phyloP scores from a whole-genome alignment of 1,140 invertebrate species.

The Drosophila watanabei region DNA sequence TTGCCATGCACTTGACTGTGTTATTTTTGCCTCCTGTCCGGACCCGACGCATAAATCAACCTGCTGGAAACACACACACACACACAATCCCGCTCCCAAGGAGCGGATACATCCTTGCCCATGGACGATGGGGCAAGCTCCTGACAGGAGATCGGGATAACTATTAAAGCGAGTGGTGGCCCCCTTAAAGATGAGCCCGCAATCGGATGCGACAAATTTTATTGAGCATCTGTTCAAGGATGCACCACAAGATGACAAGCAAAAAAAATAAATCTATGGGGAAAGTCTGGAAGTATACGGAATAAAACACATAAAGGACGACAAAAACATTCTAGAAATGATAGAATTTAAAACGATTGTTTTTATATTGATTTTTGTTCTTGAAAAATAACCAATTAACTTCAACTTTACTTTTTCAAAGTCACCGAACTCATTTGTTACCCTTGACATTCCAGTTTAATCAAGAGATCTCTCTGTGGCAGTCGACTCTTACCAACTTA shows the following conservation, averaged over 20 bases:
- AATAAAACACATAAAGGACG: too few species aligned
- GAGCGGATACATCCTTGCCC: slow-evolving; percentile 5
- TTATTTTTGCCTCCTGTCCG: slow-evolving; percentile 68
- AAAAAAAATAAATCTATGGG: background rate
- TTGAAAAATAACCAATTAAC: background rate
- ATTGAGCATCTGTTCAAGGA: slow-evolving; percentile 54
- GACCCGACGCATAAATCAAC: slow-evolving; percentile 74
- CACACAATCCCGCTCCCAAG: slow-evolving; percentile 14
- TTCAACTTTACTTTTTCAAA: background rate
- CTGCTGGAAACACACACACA: slow-evolving; percentile 51
- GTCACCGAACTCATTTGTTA: slow-evolving; percentile 3
- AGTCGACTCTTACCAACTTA: background rate
- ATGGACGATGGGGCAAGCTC: slow-evolving; percentile 18
- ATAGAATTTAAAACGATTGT: too few species aligned
- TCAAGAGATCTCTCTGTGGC: background rate
- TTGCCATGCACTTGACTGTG: slow-evolving; percentile 81
- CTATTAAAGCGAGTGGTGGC: slow-evolving; percentile 53
- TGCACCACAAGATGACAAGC: slow-evolving; percentile 18
- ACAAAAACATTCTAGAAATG: too few species aligned
- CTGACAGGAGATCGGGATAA: slow-evolving; percentile 52
- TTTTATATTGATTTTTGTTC: background rate
- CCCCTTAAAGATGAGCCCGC: slow-evolving; percentile 50
- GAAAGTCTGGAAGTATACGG: background rate
- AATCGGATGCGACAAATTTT: slow-evolving; percentile 59
- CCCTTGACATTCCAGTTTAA: background rate